Evolutionary conservation across 2,797 vertebrate species (phyloP).

Genomic region (Limnodromus scolopaceus): DNA sequence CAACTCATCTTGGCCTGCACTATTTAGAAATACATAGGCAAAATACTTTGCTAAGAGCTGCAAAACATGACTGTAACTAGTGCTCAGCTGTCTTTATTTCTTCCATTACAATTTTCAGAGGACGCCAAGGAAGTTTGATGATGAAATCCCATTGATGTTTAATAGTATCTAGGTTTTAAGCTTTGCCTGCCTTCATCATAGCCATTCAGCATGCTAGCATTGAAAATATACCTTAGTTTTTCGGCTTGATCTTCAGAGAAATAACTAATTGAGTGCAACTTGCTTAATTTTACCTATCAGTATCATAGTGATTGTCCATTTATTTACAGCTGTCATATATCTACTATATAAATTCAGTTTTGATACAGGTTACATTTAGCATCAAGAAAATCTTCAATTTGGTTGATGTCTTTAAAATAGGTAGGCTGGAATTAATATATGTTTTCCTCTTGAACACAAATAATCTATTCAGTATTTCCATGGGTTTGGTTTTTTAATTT

Average conservation of each 20-base stretch:
- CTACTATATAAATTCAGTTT: background rate
- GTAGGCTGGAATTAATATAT: background rate
- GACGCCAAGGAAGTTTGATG: background rate
- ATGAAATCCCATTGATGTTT: background rate
- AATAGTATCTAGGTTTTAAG: background rate
- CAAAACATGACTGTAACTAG: background rate
- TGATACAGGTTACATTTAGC: background rate
- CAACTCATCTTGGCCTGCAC: background rate
- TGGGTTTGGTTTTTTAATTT: background rate
- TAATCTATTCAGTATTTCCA: background rate
- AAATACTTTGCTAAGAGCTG: background rate
- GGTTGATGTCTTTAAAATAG: background rate
- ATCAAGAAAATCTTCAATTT: background rate
- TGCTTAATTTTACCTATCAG: background rate
- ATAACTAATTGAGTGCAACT: background rate
- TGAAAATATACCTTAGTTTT: background rate
- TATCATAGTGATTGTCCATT: background rate
- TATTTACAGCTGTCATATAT: background rate
- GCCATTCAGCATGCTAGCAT: background rate
- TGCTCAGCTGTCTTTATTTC: background rate
- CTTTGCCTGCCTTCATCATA: background rate
- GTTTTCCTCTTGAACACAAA: background rate
- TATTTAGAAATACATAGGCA: background rate
- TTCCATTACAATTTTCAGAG: background rate
- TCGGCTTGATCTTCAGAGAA: background rate